These are phyloP conservation scores for Aramus guarauna DNA, from an alignment of 2,113 vertebrate genomes.

Conservation along the genomic window DNA sequence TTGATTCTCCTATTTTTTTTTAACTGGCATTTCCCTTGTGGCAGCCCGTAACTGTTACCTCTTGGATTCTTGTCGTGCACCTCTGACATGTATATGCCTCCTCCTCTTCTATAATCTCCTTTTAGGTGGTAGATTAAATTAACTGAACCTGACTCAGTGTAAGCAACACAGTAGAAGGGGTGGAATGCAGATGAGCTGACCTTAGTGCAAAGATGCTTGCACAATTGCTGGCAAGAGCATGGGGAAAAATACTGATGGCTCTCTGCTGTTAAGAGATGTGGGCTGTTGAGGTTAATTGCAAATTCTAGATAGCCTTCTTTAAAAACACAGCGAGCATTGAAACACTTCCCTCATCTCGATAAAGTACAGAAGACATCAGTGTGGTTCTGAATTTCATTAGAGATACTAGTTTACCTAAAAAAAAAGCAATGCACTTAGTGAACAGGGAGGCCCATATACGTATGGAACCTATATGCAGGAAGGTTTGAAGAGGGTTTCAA, in stretches of 20 bases:
- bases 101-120: neutral
- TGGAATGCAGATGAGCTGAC: neutral
- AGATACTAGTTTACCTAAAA: neutral
- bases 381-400: neutral
- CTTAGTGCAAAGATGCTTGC: neutral
- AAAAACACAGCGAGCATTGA: neutral
- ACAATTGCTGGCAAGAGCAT: fast-evolving
- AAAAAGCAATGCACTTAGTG: fast-evolving
- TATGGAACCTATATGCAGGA: neutral
- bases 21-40: neutral
- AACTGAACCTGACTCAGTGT: neutral
- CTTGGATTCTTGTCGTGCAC: neutral
- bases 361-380: fast-evolving
- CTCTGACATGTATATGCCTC: neutral
- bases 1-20: neutral
- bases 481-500: neutral
- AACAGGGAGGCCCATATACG: neutral
- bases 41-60: neutral
- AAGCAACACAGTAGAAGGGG: neutral
- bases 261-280: neutral
- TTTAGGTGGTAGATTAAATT: neutral
- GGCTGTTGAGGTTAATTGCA: neutral
- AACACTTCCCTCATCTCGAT: neutral
- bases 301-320: neutral
- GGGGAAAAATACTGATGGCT: neutral